Evolutionary conservation across 2,888 invertebrate species (phyloP).

Genomic region (Glyphotaelius pellucidus): DNA sequence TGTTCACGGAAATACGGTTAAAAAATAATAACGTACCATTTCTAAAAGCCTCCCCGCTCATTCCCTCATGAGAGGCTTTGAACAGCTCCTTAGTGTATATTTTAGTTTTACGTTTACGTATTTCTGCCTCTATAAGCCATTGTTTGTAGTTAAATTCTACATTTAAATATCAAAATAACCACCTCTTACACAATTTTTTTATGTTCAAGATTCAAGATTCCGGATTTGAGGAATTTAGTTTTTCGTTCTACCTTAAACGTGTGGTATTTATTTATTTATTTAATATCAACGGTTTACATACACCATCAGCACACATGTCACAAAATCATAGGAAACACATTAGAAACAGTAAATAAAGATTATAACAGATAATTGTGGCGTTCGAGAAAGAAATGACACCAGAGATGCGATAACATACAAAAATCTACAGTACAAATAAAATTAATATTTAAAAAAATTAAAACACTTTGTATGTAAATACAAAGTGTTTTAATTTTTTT

Average conservation of each 20-base stretch:
- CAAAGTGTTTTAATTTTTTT: no score
- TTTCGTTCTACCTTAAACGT: background rate
- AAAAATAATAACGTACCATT: background rate
- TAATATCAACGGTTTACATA: no score
- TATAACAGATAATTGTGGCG: no score
- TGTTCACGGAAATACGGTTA: slow-evolving; percentile 1
- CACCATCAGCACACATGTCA: no score
- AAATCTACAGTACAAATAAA: no score
- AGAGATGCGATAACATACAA: no score
- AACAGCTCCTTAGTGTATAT: background rate
- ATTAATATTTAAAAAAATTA: no score
- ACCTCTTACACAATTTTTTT: background rate
- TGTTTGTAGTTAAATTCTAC: background rate
- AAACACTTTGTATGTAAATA: no score
- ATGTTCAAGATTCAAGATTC: background rate
- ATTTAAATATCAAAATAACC: background rate
- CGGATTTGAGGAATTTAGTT: background rate
- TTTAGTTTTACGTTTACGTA: background rate
- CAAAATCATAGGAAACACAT: no score
- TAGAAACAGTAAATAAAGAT: no score
- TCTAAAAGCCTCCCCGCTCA: background rate
- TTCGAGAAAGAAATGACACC: no score
- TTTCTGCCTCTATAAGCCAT: background rate
- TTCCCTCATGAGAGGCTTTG: background rate
- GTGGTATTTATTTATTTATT: no score